Evolutionary conservation across 2,113 vertebrate species (phyloP).

Genomic region (Nothoprocta perdicaria): DNA sequence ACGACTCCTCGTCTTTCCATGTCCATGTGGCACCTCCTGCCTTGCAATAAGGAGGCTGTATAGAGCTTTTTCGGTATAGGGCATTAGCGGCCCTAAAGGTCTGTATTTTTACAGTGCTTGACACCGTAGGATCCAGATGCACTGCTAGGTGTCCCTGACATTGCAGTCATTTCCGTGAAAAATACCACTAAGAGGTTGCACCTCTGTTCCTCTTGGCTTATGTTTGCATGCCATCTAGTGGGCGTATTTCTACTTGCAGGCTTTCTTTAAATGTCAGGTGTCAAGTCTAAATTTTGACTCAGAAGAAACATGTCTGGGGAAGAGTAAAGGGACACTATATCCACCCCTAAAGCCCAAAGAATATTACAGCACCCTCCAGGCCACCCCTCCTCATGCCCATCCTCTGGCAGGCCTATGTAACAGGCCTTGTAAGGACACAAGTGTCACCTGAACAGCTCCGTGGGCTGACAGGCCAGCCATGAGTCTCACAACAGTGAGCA

Average conservation of each 20-base stretch:
- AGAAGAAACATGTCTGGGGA: not conserved
- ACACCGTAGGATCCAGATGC: not conserved
- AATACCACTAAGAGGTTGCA: not conserved
- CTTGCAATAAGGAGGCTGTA: not conserved
- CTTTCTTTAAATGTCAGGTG: not conserved
- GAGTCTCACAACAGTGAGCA: not conserved
- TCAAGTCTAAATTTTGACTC: not conserved
- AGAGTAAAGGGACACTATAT: not conserved
- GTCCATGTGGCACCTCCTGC: not conserved
- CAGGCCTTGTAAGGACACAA: not conserved
- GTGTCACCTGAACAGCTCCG: not conserved
- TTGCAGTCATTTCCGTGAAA: not conserved
- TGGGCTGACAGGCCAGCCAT: not conserved
- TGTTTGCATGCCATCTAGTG: conserved; percentile 54
- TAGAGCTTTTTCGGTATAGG: not conserved
- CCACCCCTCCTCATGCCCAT: not conserved
- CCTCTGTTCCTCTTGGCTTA: not conserved
- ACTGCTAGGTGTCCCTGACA: not conserved
- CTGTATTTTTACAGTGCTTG: not conserved
- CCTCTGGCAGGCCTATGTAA: not conserved
- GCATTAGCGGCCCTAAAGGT: not conserved
- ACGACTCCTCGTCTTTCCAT: not conserved
- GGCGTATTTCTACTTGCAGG: not conserved
- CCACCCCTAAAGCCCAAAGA: not conserved
- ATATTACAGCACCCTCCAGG: not conserved